Base-by-base conservation (phyloP, 1,140 invertebrate species). In the Zaprionus nigranus region DNA sequence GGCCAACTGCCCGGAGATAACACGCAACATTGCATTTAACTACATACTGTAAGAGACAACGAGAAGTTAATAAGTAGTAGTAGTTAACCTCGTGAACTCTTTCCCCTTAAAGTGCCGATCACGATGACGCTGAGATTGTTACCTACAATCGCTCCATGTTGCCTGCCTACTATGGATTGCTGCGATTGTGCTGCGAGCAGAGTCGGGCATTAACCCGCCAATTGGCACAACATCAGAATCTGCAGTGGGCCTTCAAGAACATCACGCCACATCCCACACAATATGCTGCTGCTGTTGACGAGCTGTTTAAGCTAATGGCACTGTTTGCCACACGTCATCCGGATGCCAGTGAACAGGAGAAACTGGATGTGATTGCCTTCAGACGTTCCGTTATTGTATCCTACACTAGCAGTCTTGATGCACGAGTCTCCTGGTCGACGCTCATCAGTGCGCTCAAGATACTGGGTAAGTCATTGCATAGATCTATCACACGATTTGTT, bases 241-340 rank as follows among this genome's bases (percentile, higher is more conserved):
- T 99, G 46, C 97, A 98, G 90, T 99, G 98, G 98, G 98, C 98
- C 56, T 99, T 98, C 93, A 97, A 98, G 88, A 98, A 99, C 92
- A 98, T 99, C 62, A 98, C 97, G 20, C 97, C 97, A 15, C 97
- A 98, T 94, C 97, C 97, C 17, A 97, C 97, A 26, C 97, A 99
- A 83, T 99, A 99, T 93, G 95, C 96, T 43, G 95, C 95, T 22
- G 97, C 97, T 46, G 97, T 98, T 5, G 97, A 98, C 72, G 98
- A 99, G 93, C 92, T 99, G 49, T 98, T 98, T 77, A 97, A 97
- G 93, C 92, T 98, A 77, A 98, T 98, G 96, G 95, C 96, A 81
- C 93, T 98, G 15, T 96, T 98, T 93, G 96, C 96, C 3, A 94
- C 95, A 6, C 95, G 95, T 73, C 95, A 96, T 92, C 94, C 95